phyloP scores from a whole-genome alignment of 53 echinoderm and acorn worm genomes.

The Patiria pectinifera region DNA sequence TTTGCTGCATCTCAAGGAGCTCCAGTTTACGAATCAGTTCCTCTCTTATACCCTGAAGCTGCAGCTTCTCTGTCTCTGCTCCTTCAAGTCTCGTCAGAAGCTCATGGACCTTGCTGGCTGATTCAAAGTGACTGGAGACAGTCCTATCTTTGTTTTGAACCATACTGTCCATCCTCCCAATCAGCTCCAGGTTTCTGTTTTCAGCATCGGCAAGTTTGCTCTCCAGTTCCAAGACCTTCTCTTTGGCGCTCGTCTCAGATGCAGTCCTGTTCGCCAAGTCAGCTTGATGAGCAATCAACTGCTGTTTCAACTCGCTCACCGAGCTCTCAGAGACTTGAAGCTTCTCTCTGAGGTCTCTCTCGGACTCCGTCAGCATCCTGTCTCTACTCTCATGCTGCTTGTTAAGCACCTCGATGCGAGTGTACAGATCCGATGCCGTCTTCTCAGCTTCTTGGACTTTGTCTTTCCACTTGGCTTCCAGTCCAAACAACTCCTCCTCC shows the following conservation, averaged over 20 bases:
- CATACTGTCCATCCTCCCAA: slow-evolving; percentile 84
- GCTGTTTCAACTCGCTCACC: slow-evolving; percentile 50
- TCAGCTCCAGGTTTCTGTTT: slow-evolving; percentile 75
- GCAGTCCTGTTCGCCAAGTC: slow-evolving; percentile 54
- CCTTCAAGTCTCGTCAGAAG: slow-evolving; percentile 76
- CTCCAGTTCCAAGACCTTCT: slow-evolving; percentile 67
- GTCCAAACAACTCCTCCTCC: slow-evolving; percentile 38
- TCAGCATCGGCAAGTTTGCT: slow-evolving; percentile 70
- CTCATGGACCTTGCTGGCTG: slow-evolving; percentile 87
- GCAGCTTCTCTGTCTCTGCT: slow-evolving; percentile 76
- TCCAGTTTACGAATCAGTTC: slow-evolving; percentile 71
- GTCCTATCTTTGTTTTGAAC: slow-evolving; percentile 81
- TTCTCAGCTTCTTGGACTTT: slow-evolving; percentile 67
- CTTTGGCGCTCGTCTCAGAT: slow-evolving; percentile 55
- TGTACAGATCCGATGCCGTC: slow-evolving; percentile 67
- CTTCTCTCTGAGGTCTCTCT: slow-evolving; percentile 58
- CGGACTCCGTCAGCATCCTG: slow-evolving; percentile 60
- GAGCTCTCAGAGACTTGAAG: slow-evolving; percentile 50
- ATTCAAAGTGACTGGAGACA: slow-evolving; percentile 84
- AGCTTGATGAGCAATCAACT: slow-evolving; percentile 45
- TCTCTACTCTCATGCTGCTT: slow-evolving; percentile 76
- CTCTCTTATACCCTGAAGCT: slow-evolving; percentile 69
- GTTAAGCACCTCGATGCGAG: slow-evolving; percentile 68
- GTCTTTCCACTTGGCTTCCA: slow-evolving; percentile 44
- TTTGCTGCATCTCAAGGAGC: slow-evolving; percentile 52